Conservation (phyloP, 2,113 vertebrate species). For the Nerophis lumbriciformis region DNA sequence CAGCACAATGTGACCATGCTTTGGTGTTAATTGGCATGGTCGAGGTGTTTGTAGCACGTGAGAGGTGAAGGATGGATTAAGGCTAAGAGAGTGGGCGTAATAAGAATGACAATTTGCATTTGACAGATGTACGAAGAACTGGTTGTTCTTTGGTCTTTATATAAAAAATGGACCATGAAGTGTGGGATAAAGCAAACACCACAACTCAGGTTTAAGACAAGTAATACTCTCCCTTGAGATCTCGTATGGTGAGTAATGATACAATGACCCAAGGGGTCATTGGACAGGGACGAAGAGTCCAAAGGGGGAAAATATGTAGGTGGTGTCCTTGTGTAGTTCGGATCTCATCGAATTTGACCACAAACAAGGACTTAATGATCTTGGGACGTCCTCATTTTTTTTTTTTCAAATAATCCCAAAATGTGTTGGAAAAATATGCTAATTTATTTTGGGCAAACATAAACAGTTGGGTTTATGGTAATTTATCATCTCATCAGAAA, state of each 20-base stretch:
- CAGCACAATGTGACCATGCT: constrained; percentile 41
- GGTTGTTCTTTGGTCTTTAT: background rate
- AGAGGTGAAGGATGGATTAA: constrained; percentile 43
- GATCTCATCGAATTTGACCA: constrained; percentile 35
- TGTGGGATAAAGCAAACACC: background rate
- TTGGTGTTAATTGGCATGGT: constrained; percentile 62
- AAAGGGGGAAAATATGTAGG: constrained; percentile 39
- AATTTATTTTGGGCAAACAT: background rate
- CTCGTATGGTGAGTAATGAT: constrained; percentile 59
- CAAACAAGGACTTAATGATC: constrained; percentile 38
- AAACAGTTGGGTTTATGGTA: background rate
- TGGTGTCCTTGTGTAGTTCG: constrained; percentile 31
- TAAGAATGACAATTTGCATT: constrained; percentile 30
- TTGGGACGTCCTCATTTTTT: constrained; percentile 22
- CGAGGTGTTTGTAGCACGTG: constrained; percentile 45
- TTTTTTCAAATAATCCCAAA: background rate
- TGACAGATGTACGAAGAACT: background rate
- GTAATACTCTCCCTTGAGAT: constrained; percentile 31
- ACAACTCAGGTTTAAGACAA: constrained; percentile 20
- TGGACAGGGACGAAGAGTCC: constrained; percentile 35
- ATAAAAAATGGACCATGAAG: background rate
- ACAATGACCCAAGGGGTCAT: constrained; percentile 39
- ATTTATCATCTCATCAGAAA: background rate
- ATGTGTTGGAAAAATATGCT: background rate
- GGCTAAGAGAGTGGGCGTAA: constrained; percentile 31